Evolutionary conservation across 2,113 vertebrate species (phyloP).

Genomic region (Zosterops lateralis): DNA sequence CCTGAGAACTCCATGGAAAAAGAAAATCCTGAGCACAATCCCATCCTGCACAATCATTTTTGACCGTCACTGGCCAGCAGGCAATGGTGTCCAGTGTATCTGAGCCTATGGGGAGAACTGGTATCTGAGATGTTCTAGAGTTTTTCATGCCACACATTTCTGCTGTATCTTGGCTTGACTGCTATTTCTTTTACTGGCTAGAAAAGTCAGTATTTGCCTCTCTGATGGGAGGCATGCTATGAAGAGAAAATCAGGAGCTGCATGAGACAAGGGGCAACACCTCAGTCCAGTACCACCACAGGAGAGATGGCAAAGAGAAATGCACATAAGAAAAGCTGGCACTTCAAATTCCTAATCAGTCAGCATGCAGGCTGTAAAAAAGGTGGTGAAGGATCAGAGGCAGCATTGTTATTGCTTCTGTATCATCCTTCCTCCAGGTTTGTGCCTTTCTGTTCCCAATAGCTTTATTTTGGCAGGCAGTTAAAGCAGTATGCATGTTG

Average conservation of each 20-base stretch:
- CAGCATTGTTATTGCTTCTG: background rate
- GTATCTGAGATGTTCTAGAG: background rate
- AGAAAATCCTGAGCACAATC: background rate
- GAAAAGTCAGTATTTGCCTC: background rate
- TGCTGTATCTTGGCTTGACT: background rate
- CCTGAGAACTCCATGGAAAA: background rate
- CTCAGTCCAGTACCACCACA: background rate
- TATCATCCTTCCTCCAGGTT: background rate
- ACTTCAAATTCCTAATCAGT: background rate
- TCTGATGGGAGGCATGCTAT: background rate
- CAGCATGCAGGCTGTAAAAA: background rate
- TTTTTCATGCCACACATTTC: background rate
- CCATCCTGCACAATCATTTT: background rate
- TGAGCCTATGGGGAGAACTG: background rate
- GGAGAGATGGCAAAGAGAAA: background rate
- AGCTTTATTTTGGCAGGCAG: background rate
- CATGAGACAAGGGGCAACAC: background rate
- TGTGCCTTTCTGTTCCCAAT: background rate
- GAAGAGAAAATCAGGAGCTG: background rate
- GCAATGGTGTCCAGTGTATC: background rate
- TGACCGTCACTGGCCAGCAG: background rate
- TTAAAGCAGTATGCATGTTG: background rate
- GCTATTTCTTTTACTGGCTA: background rate
- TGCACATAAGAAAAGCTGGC: background rate
- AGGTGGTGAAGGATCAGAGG: background rate